These are phyloP conservation scores for Drosophila yooni DNA, from an alignment of 2,888 invertebrate genomes.

Conservation along the genomic window DNA sequence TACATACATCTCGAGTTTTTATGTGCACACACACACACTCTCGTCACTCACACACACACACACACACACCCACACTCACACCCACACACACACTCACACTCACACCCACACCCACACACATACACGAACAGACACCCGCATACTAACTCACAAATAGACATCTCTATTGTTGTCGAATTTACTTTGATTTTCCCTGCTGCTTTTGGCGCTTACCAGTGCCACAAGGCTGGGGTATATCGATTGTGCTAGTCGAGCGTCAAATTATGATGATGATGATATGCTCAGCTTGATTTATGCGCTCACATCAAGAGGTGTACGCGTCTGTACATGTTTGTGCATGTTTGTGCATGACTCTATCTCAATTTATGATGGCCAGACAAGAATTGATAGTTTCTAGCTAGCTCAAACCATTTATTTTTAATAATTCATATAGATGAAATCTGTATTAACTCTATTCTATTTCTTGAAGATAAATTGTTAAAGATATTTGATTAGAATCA, in stretches of 20 bases:
- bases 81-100: constrained; percentile 2
- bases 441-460: neutral
- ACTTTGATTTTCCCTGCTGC: constrained; percentile 38
- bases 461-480: neutral
- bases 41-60: constrained; percentile 3
- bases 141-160: constrained; percentile 20
- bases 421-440: neutral
- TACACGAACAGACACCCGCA: constrained; percentile 2
- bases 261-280: constrained; percentile 49
- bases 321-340: neutral
- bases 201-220: neutral
- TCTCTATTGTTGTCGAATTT: constrained; percentile 49
- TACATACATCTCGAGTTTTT: constrained; percentile 58
- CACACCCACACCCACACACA: constrained; percentile 8
- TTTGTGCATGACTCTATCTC: constrained; percentile 5
- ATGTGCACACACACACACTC: constrained; percentile 14
- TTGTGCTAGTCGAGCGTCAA: constrained; percentile 49
- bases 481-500: neutral
- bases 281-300: constrained; percentile 51
- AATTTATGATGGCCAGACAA: constrained; percentile 1
- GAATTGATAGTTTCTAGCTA: neutral
- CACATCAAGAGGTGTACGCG: neutral
- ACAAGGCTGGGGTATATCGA: constrained; percentile 63
- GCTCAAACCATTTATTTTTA: neutral
- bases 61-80: constrained; percentile 1